Evolutionary conservation across 2,797 vertebrate genomes (phyloP), one percentile per base, ranked within the genome.

Genomic region (Gymnothorax javanicus): DNA sequence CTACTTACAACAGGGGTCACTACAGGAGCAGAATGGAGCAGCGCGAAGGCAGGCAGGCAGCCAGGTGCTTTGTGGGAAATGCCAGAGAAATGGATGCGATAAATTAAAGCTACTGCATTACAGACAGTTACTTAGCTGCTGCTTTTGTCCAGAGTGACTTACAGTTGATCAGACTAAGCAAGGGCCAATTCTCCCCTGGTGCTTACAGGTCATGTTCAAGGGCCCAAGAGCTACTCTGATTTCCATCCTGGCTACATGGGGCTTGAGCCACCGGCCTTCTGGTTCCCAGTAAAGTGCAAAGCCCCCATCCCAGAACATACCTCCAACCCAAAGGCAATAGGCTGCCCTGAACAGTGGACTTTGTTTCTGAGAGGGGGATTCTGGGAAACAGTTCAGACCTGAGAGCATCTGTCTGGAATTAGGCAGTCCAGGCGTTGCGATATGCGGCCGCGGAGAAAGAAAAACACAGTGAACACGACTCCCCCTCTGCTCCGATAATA

Each of bases 361-460:
- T 75, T 33, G 27, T 43, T 43, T 23, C 71, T 13, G 71, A 43
- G 6, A 17, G 71, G 23, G 23, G 27, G 11, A 27, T 27, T 4
- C 27, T 50, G 33, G 25, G 13, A 75, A 6, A 15, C 33, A 23
- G 50, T 11, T 50, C 27, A 50, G 27, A 15, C 0, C 69, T 4
- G n/a, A 73, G 50, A 52, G 75, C 75, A 75, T 79, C 43, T 52
- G 43, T 79, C 6, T 79, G 75, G 54, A 54, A 54, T 79, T 79
- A 52, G 17, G 5, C 75, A 23, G 50, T 4, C 17, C 50, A 23
- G 17, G 17, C 9, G 12, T 23, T 52, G 54, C 43, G 23, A 79
- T 7, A 17, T 4, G n/a, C 75, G 17, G 43, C 43, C 75, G 23
- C 75, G 3, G 15, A 79, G 43, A 75, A 75, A 75, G 11, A 75